Evolutionary conservation across 2,113 vertebrate genomes (phyloP), one percentile per base, ranked within the genome.

Genomic region (Paralichthys olivaceus): DNA sequence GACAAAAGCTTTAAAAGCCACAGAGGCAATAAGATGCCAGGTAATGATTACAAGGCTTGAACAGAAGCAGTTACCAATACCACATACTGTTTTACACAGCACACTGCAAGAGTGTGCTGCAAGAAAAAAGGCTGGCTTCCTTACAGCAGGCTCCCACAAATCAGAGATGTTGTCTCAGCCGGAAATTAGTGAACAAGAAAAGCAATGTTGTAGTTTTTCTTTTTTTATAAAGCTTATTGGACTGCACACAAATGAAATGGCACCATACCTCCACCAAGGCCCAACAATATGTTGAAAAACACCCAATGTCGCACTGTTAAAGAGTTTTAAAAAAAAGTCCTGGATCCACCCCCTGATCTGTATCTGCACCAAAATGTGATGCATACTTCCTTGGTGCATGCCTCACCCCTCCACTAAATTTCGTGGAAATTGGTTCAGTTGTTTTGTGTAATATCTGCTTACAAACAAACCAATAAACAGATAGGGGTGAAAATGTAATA

Each of bases 21-120:
- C 90, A 89, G 85, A 92, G 93, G 91, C 93, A 92, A 90, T 91
- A 88, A 90, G 93, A 92, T 93, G 92, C 91, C 91, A 91, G 92
- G 91, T 93, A 92, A 93, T 94, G 92, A 95, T 95, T 94, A 94
- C 92, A 85, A 91, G 92, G 87, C 79, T 92, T 82, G 91, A 91
- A 91, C 90, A 92, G 91, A 92, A 88, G 89, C 89, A 86, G 85
- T 90, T 91, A 91, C 90, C 86, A 80, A 90, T 84, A 83, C 90
- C 91, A 86, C 90, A 90, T 91, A 84, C 90, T 92, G 90, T 89
- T 91, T 90, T 89, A 92, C 81, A 86, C 90, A 84, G 81, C 77
- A 55, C 80, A 69, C 60, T 64, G 72, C 53, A 70, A 76, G 49
- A 68, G 84, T 76, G 67, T 28, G 70, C 75, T 61, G 43, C 68